Evolutionary conservation across 2,888 invertebrate species (phyloP), one percentile per base, ranked within the genome.

Genomic region (Diabrotica balteata): DNA sequence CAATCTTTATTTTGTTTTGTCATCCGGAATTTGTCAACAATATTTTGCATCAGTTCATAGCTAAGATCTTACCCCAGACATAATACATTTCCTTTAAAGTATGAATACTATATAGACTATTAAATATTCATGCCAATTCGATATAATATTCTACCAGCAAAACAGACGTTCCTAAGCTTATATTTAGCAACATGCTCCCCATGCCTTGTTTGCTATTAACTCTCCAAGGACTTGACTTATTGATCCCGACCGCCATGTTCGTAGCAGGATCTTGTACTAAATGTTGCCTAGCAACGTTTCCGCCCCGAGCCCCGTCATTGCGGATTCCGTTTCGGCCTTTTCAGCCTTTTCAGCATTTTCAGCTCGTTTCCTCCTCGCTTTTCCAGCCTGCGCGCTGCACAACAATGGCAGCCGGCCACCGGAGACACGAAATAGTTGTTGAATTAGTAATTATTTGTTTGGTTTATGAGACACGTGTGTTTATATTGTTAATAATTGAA

Each of bases 141-240:
- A 32, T 32, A 32, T 32, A 32, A 32, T 32, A 32, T 32, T 32
- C 32, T 32, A 32, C 32, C 4, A 32, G 32, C 32, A 32, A 32
- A 32, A 4, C 32, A 32, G 32, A 32, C 32, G 32, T 4, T 32
- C 32, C 32, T 32, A 32, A 32, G 32, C 32, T 32, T 32, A 32
- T 32, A 32, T 32, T n/a, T 32, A 55, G 44, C 45, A 55, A 55
- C 44, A 55, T 55, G 11, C 10, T 8, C n/a, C n/a, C 43, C 55
- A 44, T 44, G 17, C 44, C 7, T 55, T 55, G 69, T 55, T 55
- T 55, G 55, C 55, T 9, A 45, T 57, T 17, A 44, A 57, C 17
- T 81, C 82, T 76, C 80, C 77, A 77, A 81, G 81, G 81, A 82
- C 81, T 81, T 82, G 82, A 82, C 82, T 82, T 82, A 82, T 82